Conservation (phyloP, 2,888 invertebrate species). For the Xestia c-nigrum region DNA sequence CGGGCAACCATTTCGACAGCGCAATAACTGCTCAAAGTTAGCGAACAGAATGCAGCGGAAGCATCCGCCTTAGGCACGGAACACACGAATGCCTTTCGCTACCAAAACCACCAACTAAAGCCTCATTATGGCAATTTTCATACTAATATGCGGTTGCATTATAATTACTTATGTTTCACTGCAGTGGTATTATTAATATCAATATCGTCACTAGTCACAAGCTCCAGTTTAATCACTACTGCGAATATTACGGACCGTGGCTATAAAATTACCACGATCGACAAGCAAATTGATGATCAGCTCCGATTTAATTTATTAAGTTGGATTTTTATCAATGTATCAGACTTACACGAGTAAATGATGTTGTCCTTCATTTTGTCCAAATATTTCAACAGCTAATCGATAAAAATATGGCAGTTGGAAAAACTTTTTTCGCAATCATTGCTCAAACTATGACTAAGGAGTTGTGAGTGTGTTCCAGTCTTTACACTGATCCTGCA, state of each 20-base stretch:
- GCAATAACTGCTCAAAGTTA: conserved; percentile 59
- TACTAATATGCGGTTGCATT: conserved; percentile 27
- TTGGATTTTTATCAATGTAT: conserved; percentile 21
- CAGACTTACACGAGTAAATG: background rate
- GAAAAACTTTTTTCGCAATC: conserved; percentile 4
- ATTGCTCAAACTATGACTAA: conserved; percentile 13
- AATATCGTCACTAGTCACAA: conserved; percentile 27
- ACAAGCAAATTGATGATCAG: conserved; percentile 25
- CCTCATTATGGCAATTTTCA: conserved; percentile 43
- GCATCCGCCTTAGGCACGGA: conserved; percentile 48
- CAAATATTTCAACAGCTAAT: background rate
- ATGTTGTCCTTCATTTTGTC: background rate
- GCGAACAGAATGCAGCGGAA: conserved; percentile 51
- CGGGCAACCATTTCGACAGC: conserved; percentile 56
- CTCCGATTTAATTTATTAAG: conserved; percentile 23
- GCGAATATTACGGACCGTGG: conserved; percentile 30
- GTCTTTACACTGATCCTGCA: conserved; percentile 52
- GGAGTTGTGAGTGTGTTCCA: conserved; percentile 33
- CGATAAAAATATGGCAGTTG: background rate
- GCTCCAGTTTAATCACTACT: conserved; percentile 35
- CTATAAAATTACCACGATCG: conserved; percentile 39
- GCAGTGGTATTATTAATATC: conserved; percentile 27
- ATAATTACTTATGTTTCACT: conserved; percentile 34
- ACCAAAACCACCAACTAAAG: conserved; percentile 27
- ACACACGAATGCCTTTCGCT: conserved; percentile 46